phyloP scores from a whole-genome alignment of 1,140 invertebrate genomes.

The Holotrichia oblita region DNA sequence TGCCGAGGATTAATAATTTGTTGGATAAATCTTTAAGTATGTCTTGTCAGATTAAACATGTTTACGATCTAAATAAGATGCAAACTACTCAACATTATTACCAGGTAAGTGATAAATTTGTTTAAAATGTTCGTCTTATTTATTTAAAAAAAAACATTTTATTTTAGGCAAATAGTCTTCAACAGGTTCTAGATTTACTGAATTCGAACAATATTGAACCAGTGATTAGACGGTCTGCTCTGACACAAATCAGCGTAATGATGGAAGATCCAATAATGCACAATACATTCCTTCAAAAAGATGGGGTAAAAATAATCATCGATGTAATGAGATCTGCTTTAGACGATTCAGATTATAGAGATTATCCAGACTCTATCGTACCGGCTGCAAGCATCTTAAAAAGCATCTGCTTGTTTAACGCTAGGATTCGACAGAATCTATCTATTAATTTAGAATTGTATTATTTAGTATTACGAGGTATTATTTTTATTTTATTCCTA shows the following conservation, averaged over 20 bases:
- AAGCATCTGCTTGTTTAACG: constrained; percentile 64
- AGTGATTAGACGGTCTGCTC: constrained; percentile 66
- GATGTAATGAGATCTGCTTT: constrained; percentile 62
- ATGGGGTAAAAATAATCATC: constrained; percentile 56
- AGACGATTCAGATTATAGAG: constrained; percentile 67
- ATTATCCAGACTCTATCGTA: constrained; percentile 73
- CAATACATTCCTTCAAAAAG: constrained; percentile 62
- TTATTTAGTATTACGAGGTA: constrained; percentile 68
- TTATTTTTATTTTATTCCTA: neutral
- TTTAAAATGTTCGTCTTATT: no score
- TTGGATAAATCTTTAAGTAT: constrained; percentile 61
- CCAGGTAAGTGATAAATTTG: constrained; percentile 49
- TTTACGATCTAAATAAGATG: constrained; percentile 54
- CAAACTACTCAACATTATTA: constrained; percentile 56
- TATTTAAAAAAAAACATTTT: neutral
- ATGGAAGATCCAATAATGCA: constrained; percentile 66
- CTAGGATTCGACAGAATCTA: constrained; percentile 64
- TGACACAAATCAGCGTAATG: constrained; percentile 69
- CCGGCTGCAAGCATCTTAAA: constrained; percentile 70
- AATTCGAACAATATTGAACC: constrained; percentile 63
- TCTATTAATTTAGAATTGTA: constrained; percentile 64
- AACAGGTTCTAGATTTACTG: constrained; percentile 62
- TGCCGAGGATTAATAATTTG: constrained; percentile 63
- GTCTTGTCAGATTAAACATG: constrained; percentile 60
- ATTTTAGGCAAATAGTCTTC: constrained; percentile 59